Base-by-base conservation (phyloP, 2,888 invertebrate genomes). In the Dryocosmus kuriphilus region DNA sequence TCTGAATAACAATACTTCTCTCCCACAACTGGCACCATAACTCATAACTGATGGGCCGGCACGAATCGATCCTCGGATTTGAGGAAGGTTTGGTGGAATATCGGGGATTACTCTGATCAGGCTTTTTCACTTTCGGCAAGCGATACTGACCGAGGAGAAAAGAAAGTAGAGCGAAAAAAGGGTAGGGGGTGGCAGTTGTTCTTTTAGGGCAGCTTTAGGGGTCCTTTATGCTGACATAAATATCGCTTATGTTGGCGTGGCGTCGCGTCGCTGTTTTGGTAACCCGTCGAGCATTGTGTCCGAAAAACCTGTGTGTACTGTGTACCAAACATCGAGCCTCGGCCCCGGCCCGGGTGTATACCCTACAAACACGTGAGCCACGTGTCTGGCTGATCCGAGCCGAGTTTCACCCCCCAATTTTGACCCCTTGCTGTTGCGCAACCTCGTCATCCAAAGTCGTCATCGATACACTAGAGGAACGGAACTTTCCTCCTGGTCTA, bases 201-300 rank as follows among this genome's bases (percentile, higher is more conserved):
- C 90, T 91, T 91, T 91, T 90, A 85, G 86, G 85, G 80, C 74
- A 75, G 86, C 83, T 85, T 85, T 79, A 86, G 88, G 87, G 87
- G 87, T 86, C 88, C 89, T 91, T 91, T 91, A 89, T 89, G 90
- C 89, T 88, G 91, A 90, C 91, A 91, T 90, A 91, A 91, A 91
- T 91, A 91, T 91, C 91, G 91, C 88, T 91, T 90, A 90, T 91
- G 88, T 86, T 83, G 87, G 87, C 89, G 85, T 83, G 87, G 87
- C 89, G 85, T 87, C 86, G 89, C 87, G 89, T 86, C 90, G 88
- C 88, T 91, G 90, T 91, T 91, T 91, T 91, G 90, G 90, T 87
- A 91, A 90, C 90, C 91, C 90, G 89, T 91, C 87, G 88, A 88
- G 90, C 89, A 90, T 90, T 89, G 88, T 89, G 89, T 86, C 86